phyloP scores from a whole-genome alignment of 2,113 vertebrate species.

The Copsychus sechellarum region DNA sequence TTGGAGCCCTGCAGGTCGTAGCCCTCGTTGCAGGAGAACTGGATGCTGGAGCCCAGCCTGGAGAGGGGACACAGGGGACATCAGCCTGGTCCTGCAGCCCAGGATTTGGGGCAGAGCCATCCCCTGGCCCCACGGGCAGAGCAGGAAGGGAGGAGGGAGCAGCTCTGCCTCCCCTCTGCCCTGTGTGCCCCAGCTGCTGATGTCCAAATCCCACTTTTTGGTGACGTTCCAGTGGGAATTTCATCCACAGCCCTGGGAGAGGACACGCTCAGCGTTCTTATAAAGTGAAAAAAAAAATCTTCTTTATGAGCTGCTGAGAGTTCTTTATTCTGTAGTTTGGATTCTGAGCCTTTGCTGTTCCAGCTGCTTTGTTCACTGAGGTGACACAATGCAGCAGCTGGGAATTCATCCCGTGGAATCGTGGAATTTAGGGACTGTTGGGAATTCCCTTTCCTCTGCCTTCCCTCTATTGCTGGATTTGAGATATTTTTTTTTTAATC shows the following conservation, averaged over 20 bases:
- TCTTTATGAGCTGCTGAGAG: neutral
- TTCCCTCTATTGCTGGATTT: neutral
- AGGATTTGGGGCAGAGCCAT: neutral
- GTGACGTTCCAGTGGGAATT: neutral
- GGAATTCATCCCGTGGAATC: neutral
- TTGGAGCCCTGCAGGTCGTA: constrained; percentile 97
- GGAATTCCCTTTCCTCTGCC: neutral
- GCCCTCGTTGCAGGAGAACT: constrained; percentile 96
- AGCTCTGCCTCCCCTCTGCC: neutral
- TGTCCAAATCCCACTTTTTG: neutral
- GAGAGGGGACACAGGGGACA: neutral
- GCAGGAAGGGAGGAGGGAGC: neutral
- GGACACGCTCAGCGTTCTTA: neutral
- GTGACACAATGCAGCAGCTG: neutral
- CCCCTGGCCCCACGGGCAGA: neutral
- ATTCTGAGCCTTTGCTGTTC: neutral
- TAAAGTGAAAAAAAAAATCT: neutral
- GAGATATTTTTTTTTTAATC: neutral
- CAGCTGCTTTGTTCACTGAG: neutral
- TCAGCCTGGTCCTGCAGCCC: neutral
- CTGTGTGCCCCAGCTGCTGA: neutral
- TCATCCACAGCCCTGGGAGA: neutral
- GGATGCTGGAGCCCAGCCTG: constrained; percentile 94
- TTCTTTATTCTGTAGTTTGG: neutral
- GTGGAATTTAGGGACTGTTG: neutral